Percentiles rank a stretch among this genome's conserved stretches.
Evolutionary conservation across 2,797 vertebrate species (phyloP).

Genomic region (Aulostomus chinensis): DNA sequence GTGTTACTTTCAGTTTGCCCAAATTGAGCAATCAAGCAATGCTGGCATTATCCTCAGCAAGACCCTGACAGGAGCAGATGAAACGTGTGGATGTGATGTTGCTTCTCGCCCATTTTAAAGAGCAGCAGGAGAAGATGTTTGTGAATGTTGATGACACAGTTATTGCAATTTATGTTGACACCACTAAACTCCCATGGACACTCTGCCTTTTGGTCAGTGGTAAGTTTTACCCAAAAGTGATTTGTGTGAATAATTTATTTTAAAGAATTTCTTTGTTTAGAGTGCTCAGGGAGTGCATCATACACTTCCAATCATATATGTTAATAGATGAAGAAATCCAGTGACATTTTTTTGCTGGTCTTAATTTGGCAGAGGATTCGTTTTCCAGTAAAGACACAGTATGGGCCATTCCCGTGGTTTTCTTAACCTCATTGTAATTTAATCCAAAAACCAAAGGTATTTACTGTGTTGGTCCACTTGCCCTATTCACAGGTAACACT

Average conservation of each 20-base stretch:
- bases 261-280: no score
- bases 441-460: constrained; percentile 13
- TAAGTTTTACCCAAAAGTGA: no score
- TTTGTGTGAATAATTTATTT: no score
- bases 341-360: no score
- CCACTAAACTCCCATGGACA: no score
- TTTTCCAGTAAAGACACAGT: no score
- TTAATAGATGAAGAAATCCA: no score
- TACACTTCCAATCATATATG: no score
- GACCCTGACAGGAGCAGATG: constrained; percentile 8
- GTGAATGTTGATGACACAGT: constrained; percentile 17
- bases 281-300: no score
- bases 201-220: no score
- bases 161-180: constrained; percentile 12
- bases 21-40: constrained; percentile 27
- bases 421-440: constrained; percentile 10
- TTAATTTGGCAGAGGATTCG: no score
- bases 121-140: constrained; percentile 27
- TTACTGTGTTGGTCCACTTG: constrained; percentile 7
- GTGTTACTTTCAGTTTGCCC: constrained; percentile 23
- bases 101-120: constrained; percentile 32
- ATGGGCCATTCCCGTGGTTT: no score
- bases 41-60: constrained; percentile 17
- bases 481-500: constrained; percentile 21
- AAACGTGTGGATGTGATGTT: constrained; percentile 20